These are phyloP conservation scores for Thryonomys swinderianus DNA, from an alignment of 2,113 vertebrate species.

Conservation along the genomic window DNA sequence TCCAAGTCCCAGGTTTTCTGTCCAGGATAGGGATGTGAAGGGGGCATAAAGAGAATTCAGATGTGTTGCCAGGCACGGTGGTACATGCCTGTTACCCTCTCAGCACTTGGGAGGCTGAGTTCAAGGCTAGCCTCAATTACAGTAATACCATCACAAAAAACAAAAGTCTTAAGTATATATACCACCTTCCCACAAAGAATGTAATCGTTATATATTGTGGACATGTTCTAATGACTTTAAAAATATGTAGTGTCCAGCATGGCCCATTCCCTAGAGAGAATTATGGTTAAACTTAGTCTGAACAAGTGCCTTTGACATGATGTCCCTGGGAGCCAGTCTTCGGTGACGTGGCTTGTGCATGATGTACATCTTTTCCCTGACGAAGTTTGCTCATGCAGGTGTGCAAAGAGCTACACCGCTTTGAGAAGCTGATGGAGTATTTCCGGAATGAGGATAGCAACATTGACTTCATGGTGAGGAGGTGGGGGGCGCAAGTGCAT, in stretches of 20 bases:
- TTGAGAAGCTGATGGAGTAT: constrained; percentile 98
- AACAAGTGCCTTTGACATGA: background rate
- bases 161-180: background rate
- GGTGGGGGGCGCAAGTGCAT: background rate
- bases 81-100: background rate
- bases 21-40: background rate
- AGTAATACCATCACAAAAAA: background rate
- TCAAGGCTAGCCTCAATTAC: background rate
- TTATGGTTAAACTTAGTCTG: constrained; percentile 4
- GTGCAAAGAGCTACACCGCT: constrained; percentile 97
- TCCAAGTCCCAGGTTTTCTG: constrained; percentile 4
- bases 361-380: background rate
- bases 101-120: background rate
- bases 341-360: background rate
- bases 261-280: background rate
- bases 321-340: constrained; percentile 22
- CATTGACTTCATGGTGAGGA: constrained; percentile 97
- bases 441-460: constrained; percentile 97
- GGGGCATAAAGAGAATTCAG: background rate
- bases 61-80: background rate
- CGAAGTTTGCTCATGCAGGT: constrained; percentile 86
- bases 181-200: background rate
- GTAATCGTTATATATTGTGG: background rate
- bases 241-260: background rate
- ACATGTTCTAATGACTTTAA: background rate